Percentiles rank a stretch among this genome's conserved stretches.
phyloP scores from a whole-genome alignment of 2,797 vertebrate genomes.

The Sphenodon punctatus region DNA sequence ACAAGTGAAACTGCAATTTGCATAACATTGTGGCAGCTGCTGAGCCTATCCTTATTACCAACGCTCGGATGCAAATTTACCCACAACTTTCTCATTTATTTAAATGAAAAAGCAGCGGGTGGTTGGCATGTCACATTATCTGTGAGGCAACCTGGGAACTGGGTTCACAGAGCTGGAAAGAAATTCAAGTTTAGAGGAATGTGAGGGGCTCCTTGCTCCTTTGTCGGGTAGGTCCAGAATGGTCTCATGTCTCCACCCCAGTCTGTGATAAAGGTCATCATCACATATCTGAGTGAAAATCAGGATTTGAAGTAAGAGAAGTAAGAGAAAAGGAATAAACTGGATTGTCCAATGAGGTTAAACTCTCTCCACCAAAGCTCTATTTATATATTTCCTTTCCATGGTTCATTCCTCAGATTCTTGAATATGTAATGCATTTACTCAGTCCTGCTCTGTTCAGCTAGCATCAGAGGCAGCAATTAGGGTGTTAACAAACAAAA shows the following conservation, averaged over 20 bases:
- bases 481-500: no score
- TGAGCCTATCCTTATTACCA: constrained; percentile 58
- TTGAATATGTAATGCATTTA: background rate
- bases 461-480: background rate
- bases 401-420: background rate
- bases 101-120: constrained; percentile 64
- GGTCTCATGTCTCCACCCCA: no score
- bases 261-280: constrained; percentile 12
- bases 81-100: constrained; percentile 66
- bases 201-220: constrained; percentile 11
- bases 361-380: background rate
- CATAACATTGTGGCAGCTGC: constrained; percentile 62
- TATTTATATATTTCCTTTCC: rapidly evolving
- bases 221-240: rapidly evolving
- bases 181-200: constrained; percentile 30
- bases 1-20: constrained; percentile 68
- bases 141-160: constrained; percentile 52
- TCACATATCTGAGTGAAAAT: background rate
- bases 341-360: background rate
- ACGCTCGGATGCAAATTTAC: constrained; percentile 65
- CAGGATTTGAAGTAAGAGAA: background rate
- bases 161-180: constrained; percentile 27
- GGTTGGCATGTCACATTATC: constrained; percentile 45
- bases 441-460: background rate
- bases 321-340: background rate